A percentile compares a stretch with the other conserved stretches of the same genome.
Conservation (phyloP, 1,140 invertebrate genomes). For the Zaprionus nigranus region DNA sequence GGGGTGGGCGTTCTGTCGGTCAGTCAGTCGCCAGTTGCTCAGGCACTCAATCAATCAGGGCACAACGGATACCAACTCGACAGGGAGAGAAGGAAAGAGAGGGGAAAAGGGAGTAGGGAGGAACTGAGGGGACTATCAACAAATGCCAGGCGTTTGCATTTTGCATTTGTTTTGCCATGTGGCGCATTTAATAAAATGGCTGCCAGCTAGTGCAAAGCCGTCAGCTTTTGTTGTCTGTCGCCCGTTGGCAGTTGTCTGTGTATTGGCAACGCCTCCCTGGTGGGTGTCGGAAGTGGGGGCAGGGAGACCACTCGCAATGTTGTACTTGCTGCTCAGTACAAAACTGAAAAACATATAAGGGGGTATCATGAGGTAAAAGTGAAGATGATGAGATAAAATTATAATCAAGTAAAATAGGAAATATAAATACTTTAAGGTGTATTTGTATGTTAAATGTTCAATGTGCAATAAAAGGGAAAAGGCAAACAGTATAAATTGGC, state of each 20-base stretch:
- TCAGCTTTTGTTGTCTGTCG: conserved; percentile 28
- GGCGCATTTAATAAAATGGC: conserved; percentile 46
- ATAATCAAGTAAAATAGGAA: neutral
- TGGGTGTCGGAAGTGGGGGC: neutral
- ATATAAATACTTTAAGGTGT: neutral
- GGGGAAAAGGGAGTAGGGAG: neutral
- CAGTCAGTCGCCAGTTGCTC: conserved; percentile 26
- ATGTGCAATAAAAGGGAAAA: too few species aligned
- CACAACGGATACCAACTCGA: conserved; percentile 22
- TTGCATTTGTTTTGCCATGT: conserved; percentile 42
- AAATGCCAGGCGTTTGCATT: conserved; percentile 41
- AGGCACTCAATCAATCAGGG: conserved; percentile 69
- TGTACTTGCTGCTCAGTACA: conserved; percentile 7
- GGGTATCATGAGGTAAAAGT: neutral
- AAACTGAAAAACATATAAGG: neutral
- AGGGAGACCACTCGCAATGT: conserved; percentile 5
- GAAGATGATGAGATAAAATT: neutral
- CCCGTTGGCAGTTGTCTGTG: conserved; percentile 10
- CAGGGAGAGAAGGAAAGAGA: conserved; percentile 13
- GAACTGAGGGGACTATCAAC: conserved; percentile 26
- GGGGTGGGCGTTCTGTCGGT: conserved; percentile 1
- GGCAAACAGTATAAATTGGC: too few species aligned
- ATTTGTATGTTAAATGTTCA: neutral
- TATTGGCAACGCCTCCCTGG: conserved; percentile 1
- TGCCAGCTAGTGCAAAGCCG: conserved; percentile 21